These are phyloP conservation scores for Hedychridium roseum DNA, from an alignment of 2,888 invertebrate species.

Conservation along the genomic window DNA sequence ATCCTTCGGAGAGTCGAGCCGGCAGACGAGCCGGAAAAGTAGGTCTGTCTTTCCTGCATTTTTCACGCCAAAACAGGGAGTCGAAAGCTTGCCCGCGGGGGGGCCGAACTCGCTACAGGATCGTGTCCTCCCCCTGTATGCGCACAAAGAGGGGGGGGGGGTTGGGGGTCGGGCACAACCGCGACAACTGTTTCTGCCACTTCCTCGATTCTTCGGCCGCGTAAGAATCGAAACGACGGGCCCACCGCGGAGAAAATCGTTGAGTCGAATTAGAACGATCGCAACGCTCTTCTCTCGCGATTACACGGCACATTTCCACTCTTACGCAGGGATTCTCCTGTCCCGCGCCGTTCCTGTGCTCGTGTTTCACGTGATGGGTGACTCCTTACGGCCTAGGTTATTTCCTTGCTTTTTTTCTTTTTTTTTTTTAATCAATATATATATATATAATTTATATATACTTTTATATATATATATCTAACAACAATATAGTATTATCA, in stretches of 20 bases:
- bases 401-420: no score
- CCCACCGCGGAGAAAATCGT: no score
- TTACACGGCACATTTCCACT: not conserved
- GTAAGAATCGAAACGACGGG: no score
- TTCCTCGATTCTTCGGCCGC: no score
- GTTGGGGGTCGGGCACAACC: no score
- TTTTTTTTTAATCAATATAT: conserved; percentile 53
- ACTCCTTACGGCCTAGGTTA: conserved; percentile 45
- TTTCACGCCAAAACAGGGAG: conserved; percentile 18
- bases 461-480: conserved; percentile 57
- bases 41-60: conserved; percentile 20
- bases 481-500: conserved; percentile 62
- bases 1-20: conserved; percentile 18
- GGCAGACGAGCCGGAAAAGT: conserved; percentile 15
- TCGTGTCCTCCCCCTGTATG: conserved; percentile 30
- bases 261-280: conserved; percentile 3
- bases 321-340: no score
- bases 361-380: conserved; percentile 9
- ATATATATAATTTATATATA: conserved; percentile 37
- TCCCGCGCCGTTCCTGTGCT: no score
- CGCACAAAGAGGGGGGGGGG: no score
- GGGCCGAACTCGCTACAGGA: conserved; percentile 24
- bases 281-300: conserved; percentile 12
- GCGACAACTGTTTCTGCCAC: no score
- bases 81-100: conserved; percentile 32